phyloP scores from a whole-genome alignment of 2,797 vertebrate genomes.

The Cephalopachus bancanus region DNA sequence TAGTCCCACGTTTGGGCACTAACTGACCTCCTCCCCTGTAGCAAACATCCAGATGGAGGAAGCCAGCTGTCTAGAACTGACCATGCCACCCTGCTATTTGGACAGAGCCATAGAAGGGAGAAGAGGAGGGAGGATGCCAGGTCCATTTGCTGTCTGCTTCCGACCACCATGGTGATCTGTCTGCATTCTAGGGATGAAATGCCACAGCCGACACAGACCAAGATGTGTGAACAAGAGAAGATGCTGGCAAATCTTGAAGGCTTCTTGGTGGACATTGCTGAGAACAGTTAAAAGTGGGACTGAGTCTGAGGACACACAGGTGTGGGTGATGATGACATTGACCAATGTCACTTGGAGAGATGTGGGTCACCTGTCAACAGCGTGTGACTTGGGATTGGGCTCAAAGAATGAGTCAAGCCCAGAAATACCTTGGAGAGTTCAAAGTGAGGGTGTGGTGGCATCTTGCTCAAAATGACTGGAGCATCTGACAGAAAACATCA shows the following conservation, averaged over 20 bases:
- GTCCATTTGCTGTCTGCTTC: neutral
- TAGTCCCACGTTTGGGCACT: neutral
- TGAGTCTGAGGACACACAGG: neutral
- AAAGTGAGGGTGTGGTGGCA: neutral
- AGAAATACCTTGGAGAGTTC: neutral
- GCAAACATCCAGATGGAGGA: neutral
- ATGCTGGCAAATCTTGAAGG: neutral
- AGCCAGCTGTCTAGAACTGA: neutral
- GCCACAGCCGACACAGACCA: neutral
- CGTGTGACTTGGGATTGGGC: neutral
- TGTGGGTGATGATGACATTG: neutral
- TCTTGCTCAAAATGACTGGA: neutral
- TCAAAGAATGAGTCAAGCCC: neutral
- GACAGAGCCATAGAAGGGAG: neutral
- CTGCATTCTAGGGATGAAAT: slow-evolving; percentile 30
- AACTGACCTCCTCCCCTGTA: neutral
- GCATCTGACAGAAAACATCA: neutral
- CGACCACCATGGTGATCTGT: neutral
- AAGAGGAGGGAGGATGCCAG: neutral
- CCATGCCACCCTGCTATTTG: neutral
- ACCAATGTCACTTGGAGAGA: neutral
- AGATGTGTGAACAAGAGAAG: neutral
- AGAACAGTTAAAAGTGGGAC: slow-evolving; percentile 1
- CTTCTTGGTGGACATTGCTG: neutral
- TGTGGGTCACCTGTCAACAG: neutral